phyloP scores from a whole-genome alignment of 2,888 invertebrate species.

The Calameuta pallipes region DNA sequence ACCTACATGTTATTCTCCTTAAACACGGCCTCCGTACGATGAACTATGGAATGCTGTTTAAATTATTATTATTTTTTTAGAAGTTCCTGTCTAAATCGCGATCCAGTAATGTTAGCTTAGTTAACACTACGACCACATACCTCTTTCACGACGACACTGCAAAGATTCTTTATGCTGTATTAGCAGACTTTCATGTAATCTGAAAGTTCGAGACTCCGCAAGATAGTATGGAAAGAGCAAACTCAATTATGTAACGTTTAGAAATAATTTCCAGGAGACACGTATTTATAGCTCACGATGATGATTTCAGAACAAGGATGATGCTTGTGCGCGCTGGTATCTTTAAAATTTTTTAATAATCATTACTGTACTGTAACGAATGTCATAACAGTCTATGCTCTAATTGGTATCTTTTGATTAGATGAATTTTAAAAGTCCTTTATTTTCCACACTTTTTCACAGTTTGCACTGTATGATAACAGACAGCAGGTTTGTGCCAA shows the following conservation, averaged over 20 bases:
- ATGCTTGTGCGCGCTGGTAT: neutral
- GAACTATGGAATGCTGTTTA: neutral
- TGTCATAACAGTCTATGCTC: neutral
- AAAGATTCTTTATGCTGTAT: neutral
- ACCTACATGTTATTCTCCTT: neutral
- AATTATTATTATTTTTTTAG: neutral
- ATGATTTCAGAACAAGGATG: neutral
- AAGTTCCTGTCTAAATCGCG: neutral
- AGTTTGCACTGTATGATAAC: neutral
- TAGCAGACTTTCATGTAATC: neutral
- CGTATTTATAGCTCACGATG: neutral
- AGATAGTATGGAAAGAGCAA: neutral
- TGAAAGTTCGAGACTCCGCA: neutral
- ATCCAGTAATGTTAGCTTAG: neutral
- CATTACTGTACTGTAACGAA: neutral
- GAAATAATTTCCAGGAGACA: neutral
- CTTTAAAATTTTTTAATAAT: neutral
- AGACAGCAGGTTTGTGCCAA: neutral
- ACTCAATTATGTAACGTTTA: neutral
- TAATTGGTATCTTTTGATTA: neutral
- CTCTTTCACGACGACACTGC: neutral
- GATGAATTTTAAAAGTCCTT: neutral
- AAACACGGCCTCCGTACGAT: neutral
- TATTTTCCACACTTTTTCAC: neutral
- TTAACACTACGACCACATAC: neutral